phyloP scores from a whole-genome alignment of 1,140 invertebrate genomes.

The Copidosoma floridanum region DNA sequence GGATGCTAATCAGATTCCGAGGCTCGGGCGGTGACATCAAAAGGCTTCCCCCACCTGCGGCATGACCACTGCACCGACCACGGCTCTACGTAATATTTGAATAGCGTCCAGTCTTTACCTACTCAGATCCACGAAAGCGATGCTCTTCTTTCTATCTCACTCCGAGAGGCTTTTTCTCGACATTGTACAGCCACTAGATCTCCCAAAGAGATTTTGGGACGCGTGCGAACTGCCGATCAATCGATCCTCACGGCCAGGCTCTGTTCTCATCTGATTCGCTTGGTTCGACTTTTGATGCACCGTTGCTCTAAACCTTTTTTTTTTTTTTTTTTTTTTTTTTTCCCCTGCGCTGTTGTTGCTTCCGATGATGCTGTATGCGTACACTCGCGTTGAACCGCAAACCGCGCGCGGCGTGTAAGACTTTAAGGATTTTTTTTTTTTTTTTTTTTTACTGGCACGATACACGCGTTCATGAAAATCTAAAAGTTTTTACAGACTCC shows the following conservation, averaged over 20 bases:
- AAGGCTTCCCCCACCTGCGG: slow-evolving; percentile 32
- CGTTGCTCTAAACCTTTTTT: too few relatives aligned
- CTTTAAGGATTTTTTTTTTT: too few relatives aligned
- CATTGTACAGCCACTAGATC: not conserved
- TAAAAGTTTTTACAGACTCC: too few relatives aligned
- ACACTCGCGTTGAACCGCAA: too few relatives aligned
- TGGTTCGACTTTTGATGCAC: too few relatives aligned
- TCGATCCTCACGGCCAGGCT: slow-evolving; percentile 9
- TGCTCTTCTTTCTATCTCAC: too few relatives aligned
- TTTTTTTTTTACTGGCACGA: too few relatives aligned
- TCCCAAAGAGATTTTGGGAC: too few relatives aligned
- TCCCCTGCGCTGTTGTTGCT: not conserved
- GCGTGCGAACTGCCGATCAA: too few relatives aligned
- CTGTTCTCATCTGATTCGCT: slow-evolving; percentile 21
- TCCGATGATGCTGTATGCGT: too few relatives aligned
- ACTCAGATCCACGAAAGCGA: slow-evolving; percentile 23
- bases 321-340: not conserved
- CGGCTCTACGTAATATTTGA: slow-evolving; percentile 46
- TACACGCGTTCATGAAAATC: too few relatives aligned
- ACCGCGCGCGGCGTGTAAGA: too few relatives aligned
- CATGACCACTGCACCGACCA: slow-evolving; percentile 28
- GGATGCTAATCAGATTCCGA: slow-evolving; percentile 58
- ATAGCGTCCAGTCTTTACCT: slow-evolving; percentile 27
- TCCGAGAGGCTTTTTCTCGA: slow-evolving; percentile 28
- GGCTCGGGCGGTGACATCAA: slow-evolving; percentile 52